Evolutionary conservation across 2,113 vertebrate genomes (phyloP), one percentile per base, ranked within the genome.

Genomic region (Stigmatopora argus): DNA sequence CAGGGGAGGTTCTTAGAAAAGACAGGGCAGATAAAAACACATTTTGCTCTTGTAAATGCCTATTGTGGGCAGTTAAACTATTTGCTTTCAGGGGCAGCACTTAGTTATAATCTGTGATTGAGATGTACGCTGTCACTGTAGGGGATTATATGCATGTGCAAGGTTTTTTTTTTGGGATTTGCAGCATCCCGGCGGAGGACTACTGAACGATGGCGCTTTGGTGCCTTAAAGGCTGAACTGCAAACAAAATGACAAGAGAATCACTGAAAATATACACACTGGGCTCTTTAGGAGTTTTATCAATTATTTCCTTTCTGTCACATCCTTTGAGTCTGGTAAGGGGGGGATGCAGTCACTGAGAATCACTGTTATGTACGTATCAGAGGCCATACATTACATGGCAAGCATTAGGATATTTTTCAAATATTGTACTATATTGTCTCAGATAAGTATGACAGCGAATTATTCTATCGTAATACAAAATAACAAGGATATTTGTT

Each of bases 71-170:
- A 3, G 38, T 61, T 7, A 21, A 60, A 23, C 59, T 14, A 23
- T 61, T 21, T 51, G 31, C 26, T 71, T 77, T 78, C 55, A 72
- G 57, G 66, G 41, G 46, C 65, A 71, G 38, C 51, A 60, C 26
- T 68, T 67, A 74, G 66, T 72, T 77, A 69, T 70, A 53, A 23
- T 61, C 10, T 3, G 26, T 46, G 62, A 17, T 5, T 1, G 14
- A 23, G 48, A 47, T 64, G 61, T 55, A 26, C 26, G 17, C 60
- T 57, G 48, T 78, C 51, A 64, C 21, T 41, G 58, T 59, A 8
- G 7, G 10, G 61, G 21, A 61, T 74, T 63, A 71, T 72, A 74
- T 64, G 59, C 73, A 65, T 76, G 60, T 46, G 71, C 64, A 62
- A 67, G 62, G 56, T 26, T 10, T 48, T 64, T 64, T 64, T 45